phyloP scores from a whole-genome alignment of 2,888 invertebrate genomes.

The Pristionchus exspectatus region DNA sequence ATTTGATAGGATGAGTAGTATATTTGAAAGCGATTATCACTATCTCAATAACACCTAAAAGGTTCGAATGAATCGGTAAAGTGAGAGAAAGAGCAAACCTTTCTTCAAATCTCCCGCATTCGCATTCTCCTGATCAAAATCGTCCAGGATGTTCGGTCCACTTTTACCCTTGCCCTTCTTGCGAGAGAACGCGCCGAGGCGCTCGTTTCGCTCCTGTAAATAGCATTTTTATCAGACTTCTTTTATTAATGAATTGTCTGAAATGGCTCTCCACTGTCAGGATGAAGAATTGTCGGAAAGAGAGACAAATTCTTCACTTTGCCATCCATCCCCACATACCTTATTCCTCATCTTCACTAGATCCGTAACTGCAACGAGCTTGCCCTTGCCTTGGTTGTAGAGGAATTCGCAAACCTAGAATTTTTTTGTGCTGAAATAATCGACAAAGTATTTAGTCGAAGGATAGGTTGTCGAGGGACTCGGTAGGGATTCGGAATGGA shows the following conservation, averaged over 20 bases:
- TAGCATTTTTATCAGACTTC: too few relatives aligned
- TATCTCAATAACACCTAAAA: too few relatives aligned
- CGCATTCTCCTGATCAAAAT: conserved; percentile 68
- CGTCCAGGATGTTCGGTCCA: conserved; percentile 71
- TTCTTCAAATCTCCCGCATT: conserved; percentile 73
- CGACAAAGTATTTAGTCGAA: too few relatives aligned
- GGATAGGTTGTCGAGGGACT: too few relatives aligned
- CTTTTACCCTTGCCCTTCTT: conserved; percentile 74
- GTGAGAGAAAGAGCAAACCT: conserved; percentile 59
- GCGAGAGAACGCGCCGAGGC: conserved; percentile 67
- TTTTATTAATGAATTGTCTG: too few relatives aligned
- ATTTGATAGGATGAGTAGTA: not conserved
- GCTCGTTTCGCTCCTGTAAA: conserved; percentile 83
- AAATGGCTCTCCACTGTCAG: too few relatives aligned
- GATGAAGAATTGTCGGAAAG: not conserved
- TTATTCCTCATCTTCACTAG: conserved; percentile 90
- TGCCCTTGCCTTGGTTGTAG: conserved; percentile 93
- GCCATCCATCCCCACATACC: conserved; percentile 56
- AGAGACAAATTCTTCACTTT: too few relatives aligned
- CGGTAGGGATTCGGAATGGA: not conserved
- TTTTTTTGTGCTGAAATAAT: too few relatives aligned
- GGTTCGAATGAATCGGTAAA: too few relatives aligned
- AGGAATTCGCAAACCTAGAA: conserved; percentile 88
- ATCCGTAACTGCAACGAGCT: conserved; percentile 91
- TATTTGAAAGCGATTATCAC: too few relatives aligned